Conservation (phyloP, 2,888 invertebrate genomes). For the Erebia aethiops region DNA sequence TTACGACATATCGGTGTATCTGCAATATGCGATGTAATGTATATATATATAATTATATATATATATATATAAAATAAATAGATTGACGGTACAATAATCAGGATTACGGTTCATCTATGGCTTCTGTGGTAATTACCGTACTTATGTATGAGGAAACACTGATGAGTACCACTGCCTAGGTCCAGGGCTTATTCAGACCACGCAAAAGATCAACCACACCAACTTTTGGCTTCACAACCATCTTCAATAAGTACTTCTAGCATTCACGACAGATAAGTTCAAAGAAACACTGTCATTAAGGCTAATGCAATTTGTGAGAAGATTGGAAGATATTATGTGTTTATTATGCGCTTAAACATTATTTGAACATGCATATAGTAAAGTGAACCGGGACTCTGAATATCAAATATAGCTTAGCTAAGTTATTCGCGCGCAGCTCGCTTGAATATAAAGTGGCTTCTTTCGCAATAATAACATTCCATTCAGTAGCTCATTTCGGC, state of each 20-base stretch:
- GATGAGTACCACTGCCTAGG: too few species aligned
- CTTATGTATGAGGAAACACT: too few species aligned
- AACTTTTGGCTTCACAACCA: not conserved
- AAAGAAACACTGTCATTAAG: constrained; percentile 22
- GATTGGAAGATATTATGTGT: constrained; percentile 27
- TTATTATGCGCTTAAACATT: constrained; percentile 30
- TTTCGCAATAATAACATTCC: constrained; percentile 63
- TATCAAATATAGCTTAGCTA: constrained; percentile 60
- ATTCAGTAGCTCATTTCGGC: constrained; percentile 50
- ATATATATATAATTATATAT: too few species aligned
- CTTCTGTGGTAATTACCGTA: too few species aligned
- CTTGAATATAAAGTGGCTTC: constrained; percentile 62
- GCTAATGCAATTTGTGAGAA: constrained; percentile 33
- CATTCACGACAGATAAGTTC: constrained; percentile 26
- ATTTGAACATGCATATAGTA: constrained; percentile 46
- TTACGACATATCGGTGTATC: too few species aligned
- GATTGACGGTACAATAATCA: too few species aligned
- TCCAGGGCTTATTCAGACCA: too few species aligned
- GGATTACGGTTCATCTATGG: too few species aligned
- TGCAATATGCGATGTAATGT: too few species aligned
- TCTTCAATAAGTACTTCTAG: constrained; percentile 2
- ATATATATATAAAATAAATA: too few species aligned
- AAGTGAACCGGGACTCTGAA: constrained; percentile 64
- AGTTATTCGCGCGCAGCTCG: constrained; percentile 55
- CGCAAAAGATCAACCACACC: too few species aligned